Base-by-base conservation (phyloP, 2,797 vertebrate species). In the Pangasius djambal region DNA sequence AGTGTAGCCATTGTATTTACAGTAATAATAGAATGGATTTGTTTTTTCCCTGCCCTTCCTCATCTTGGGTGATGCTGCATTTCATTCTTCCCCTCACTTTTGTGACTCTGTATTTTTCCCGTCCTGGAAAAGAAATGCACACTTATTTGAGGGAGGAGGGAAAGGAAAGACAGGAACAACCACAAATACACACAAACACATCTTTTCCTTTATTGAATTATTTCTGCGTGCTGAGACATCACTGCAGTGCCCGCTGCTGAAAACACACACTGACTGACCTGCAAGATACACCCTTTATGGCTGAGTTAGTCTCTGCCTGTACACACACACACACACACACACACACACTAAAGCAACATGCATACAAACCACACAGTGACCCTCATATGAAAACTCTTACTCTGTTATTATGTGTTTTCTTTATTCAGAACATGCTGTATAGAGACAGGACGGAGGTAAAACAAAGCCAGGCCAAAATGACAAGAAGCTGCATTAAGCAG, bases 1-100 rank as follows among this genome's bases (percentile, higher is more conserved):
- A 93, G 94, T 94, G 94, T 94, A 93, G 95, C 93, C 92, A 95
- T 94, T 93, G 94, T 96, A 96, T 96, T 97, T 96, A 96, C 96
- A 96, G 96, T 94, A 96, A 96, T 96, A 96, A 96, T 94, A 94
- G 94, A 94, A 95, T 95, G 94, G 94, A 95, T 92, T 87, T 92
- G 93, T 92, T 93, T 91, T 94, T 93, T 90, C 91, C 78, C 88
- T 93, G 92, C 90, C 89, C 88, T 89, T 89, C 87, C 88, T 85
- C 55, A 48, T 82, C 44, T 90, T 77, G 25, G 82, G 81, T 89
- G 89, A 91, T 92, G 90, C 87, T 65, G 69, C 74, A 34, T 83
- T 81, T 65, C 52, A 52, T 55, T 82, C 86, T 52, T 16, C 48
- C 31, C 10, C 59, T 75, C n/a, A 22, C 22, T 85, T 88, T 82